A percentile compares a stretch with the other conserved stretches of the same genome.
These are phyloP conservation scores for Ectemnius continuus DNA, from an alignment of 2,888 invertebrate genomes.

Conservation along the genomic window DNA sequence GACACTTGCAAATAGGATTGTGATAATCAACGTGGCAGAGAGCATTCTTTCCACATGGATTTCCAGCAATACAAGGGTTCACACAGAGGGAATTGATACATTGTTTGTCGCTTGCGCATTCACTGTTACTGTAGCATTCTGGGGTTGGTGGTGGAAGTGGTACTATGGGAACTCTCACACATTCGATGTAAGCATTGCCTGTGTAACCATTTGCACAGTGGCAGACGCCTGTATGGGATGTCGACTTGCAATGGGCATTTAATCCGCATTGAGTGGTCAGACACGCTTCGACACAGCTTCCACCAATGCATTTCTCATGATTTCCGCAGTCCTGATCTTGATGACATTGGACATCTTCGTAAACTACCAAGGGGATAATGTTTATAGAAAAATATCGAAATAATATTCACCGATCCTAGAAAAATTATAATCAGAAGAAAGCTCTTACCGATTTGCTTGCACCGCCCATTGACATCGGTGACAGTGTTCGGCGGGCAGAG, in stretches of 20 bases:
- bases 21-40: constrained; percentile 90
- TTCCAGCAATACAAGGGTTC: constrained; percentile 85
- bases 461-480: constrained; percentile 86
- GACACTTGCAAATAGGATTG: constrained; percentile 88
- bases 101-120: constrained; percentile 86
- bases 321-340: constrained; percentile 84
- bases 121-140: constrained; percentile 88
- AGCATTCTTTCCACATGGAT: constrained; percentile 89
- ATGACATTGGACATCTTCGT: constrained; percentile 47
- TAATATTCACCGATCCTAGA: not conserved
- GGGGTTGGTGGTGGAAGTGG: constrained; percentile 67
- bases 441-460: constrained; percentile 80
- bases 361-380: constrained; percentile 15
- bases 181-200: constrained; percentile 89
- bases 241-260: constrained; percentile 89
- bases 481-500: constrained; percentile 91
- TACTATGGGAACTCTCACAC: constrained; percentile 77
- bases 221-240: constrained; percentile 88
- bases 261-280: constrained; percentile 88
- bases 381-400: not conserved
- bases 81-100: constrained; percentile 88
- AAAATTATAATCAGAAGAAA: not conserved
- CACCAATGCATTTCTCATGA: constrained; percentile 86
- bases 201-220: constrained; percentile 87
- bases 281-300: constrained; percentile 89